phyloP scores from a whole-genome alignment of 2,888 invertebrate genomes.

The Macropis europaea region DNA sequence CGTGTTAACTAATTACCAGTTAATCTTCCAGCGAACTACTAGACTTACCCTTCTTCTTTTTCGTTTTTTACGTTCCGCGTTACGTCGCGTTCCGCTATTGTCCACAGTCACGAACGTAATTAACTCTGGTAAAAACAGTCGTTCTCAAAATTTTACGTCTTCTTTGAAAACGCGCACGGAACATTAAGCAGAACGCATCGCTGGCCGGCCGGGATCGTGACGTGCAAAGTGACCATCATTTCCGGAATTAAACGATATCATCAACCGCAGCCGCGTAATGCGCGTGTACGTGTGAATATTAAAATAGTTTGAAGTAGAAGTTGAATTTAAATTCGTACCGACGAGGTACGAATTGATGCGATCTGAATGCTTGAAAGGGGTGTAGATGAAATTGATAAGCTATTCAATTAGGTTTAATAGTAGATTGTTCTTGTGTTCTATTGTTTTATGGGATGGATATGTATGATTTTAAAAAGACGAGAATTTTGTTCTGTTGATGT shows the following conservation, averaged over 20 bases:
- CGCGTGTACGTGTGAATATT: background rate
- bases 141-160: conserved; percentile 12
- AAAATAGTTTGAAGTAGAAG: background rate
- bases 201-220: background rate
- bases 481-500: too few species aligned
- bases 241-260: conserved; percentile 35
- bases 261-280: conserved; percentile 1
- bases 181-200: conserved; percentile 8
- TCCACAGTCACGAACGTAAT: conserved; percentile 27
- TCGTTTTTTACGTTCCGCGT: background rate
- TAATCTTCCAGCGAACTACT: background rate
- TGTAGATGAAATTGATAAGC: too few species aligned
- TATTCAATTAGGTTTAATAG: too few species aligned
- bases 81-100: too few species aligned
- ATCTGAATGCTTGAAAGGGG: too few species aligned
- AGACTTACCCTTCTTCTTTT: too few species aligned
- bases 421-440: too few species aligned
- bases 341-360: too few species aligned
- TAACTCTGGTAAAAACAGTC: background rate
- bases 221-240: conserved; percentile 23
- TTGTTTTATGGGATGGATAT: too few species aligned
- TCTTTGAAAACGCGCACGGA: background rate
- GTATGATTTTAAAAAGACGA: too few species aligned
- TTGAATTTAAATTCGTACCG: background rate
- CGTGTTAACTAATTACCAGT: conserved; percentile 32